Percentiles rank a stretch among this genome's conserved stretches.
Evolutionary conservation across 2,797 vertebrate species (phyloP).

Genomic region (Smutsia temminckii): DNA sequence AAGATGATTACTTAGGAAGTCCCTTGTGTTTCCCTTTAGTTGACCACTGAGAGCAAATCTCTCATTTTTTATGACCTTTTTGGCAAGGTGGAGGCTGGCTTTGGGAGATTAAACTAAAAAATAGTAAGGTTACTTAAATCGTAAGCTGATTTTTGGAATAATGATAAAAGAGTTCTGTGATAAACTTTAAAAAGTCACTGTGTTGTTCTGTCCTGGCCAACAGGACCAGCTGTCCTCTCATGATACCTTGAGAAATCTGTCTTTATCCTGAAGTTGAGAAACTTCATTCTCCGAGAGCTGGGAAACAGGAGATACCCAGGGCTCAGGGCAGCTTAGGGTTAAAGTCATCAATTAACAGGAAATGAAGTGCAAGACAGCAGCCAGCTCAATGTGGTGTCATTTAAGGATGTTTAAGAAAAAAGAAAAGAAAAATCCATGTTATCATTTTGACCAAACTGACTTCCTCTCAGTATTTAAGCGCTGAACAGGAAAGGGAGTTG

Average conservation of each 20-base stretch:
- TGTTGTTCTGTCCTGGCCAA: neutral
- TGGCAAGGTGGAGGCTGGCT: neutral
- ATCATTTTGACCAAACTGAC: neutral
- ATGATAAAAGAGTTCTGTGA: neutral
- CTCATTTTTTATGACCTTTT: neutral
- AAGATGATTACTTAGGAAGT: neutral
- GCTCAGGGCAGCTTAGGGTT: neutral
- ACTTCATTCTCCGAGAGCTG: neutral
- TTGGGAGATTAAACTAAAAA: neutral
- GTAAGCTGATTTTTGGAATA: constrained; percentile 1
- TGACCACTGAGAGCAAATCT: neutral
- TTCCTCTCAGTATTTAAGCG: neutral
- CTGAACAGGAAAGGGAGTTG: neutral
- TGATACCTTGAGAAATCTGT: neutral
- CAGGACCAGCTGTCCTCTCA: neutral
- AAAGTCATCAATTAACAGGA: neutral
- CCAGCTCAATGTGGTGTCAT: neutral
- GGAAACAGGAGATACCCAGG: neutral
- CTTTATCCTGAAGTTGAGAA: neutral
- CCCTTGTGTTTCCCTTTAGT: neutral
- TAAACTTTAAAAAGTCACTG: neutral
- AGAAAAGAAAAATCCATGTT: neutral
- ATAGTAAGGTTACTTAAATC: neutral
- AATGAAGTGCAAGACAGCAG: neutral
- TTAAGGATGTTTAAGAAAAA: neutral